Percentiles rank a stretch among this genome's conserved stretches.
phyloP scores from a whole-genome alignment of 2,888 invertebrate species.

The Hyalella azteca region DNA sequence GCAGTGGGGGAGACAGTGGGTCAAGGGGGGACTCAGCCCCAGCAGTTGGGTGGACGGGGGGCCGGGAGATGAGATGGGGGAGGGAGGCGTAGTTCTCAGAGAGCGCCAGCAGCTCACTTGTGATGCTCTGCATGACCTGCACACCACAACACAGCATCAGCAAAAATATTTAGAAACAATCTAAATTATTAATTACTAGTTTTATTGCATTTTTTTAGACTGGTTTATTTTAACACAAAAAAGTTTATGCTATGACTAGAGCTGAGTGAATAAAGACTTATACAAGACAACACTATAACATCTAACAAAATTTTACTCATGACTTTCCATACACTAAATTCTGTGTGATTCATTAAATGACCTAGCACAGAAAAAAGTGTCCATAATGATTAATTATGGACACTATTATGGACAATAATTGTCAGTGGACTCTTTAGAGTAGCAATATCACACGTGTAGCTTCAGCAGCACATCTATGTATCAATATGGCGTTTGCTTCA shows the following conservation, averaged over 20 bases:
- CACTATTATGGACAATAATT: neutral
- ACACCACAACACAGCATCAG: neutral
- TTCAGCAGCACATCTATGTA: too few relatives aligned
- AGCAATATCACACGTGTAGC: too few relatives aligned
- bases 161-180: neutral
- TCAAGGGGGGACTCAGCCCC: too few relatives aligned
- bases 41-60: too few relatives aligned
- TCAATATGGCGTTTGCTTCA: too few relatives aligned
- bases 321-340: neutral
- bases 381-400: neutral
- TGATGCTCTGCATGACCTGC: slow-evolving; percentile 30
- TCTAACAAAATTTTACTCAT: too few relatives aligned
- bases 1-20: too few relatives aligned
- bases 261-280: neutral
- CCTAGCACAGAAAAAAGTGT: neutral
- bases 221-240: neutral
- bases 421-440: neutral
- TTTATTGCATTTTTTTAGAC: neutral
- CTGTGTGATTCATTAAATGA: neutral
- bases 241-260: neutral
- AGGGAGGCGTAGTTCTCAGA: slow-evolving; percentile 10
- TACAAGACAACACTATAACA: too few relatives aligned
- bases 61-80: too few relatives aligned
- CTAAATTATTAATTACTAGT: too few relatives aligned
- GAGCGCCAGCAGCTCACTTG: neutral